A percentile compares a stretch with the other conserved stretches of the same genome.
Evolutionary conservation across 2,113 vertebrate species (phyloP).

Genomic region (Pomatorhinus ruficollis): DNA sequence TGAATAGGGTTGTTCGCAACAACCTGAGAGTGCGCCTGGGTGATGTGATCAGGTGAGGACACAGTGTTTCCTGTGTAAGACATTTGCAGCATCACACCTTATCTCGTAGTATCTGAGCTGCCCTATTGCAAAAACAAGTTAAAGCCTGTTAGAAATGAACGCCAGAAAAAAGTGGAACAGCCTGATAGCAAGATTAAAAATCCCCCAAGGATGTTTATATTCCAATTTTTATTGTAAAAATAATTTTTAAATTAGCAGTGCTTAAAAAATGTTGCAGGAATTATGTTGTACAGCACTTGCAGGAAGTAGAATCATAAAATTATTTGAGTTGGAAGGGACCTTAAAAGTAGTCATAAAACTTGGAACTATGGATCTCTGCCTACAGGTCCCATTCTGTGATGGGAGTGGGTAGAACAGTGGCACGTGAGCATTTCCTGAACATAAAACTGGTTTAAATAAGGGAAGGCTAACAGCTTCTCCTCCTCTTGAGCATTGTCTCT

Average conservation of each 20-base stretch:
- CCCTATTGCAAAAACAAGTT: background rate
- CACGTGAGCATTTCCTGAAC: background rate
- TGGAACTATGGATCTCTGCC: background rate
- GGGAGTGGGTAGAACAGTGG: background rate
- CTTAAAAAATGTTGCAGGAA: background rate
- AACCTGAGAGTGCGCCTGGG: slow-evolving; percentile 94
- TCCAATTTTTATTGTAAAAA: background rate
- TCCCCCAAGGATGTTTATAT: background rate
- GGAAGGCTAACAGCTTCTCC: background rate
- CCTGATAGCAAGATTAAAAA: background rate
- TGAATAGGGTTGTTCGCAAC: slow-evolving; percentile 99
- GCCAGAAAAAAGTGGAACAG: background rate
- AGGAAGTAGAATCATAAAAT: background rate
- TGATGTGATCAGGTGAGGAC: slow-evolving; percentile 92
- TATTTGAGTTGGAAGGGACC: background rate
- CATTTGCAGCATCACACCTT: background rate
- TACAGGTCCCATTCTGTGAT: background rate
- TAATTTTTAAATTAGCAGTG: background rate
- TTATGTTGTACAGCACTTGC: background rate
- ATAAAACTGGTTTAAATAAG: background rate
- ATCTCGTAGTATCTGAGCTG: background rate
- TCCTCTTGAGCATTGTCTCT: background rate
- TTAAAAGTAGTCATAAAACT: background rate
- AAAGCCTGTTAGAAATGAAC: background rate
- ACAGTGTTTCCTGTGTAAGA: background rate